Base-by-base conservation (phyloP, 1,140 invertebrate species). In the Aphaenogaster ashmeadi region DNA sequence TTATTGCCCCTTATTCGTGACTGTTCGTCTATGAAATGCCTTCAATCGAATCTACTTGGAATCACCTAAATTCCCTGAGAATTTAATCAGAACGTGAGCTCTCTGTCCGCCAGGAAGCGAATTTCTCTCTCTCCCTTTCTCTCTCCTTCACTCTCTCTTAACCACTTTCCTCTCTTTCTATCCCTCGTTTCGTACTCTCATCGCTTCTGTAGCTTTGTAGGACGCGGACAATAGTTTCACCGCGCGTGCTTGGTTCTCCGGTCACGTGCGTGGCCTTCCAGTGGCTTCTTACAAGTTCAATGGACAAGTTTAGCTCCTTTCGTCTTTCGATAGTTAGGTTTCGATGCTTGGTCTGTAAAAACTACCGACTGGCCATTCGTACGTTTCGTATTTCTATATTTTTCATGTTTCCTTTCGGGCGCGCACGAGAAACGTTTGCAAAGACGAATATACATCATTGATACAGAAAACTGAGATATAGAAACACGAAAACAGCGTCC, bases 41-140 rank as follows among this genome's bases (percentile, higher is more conserved):
- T 93, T 93, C 87, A 93, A 93, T 93, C 90, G 90, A 93, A 93
- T 93, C 91, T 92, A 92, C 87, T 91, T 90, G 89, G 86, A 93
- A 93, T 93, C 90, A 93, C 91, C 92, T 91, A 91, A 92, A 91
- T 93, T 93, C 90, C 90, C 72, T 62, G 92, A 89, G 92, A 93
- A 93, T 93, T 93, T 93, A 93, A 93, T 93, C 92, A 93, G 90
- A 91, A 89, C 90, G 89, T 89, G 91, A 91, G 91, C 88, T 91
- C 72, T 90, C 85, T 84, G 84, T 89, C 78, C 83, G 79, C 71
- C 69, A 54, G 69, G 58, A 41, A 50, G 36, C 69, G 36, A 54
- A 38, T 58, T 47, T 62, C 50, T 62, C 60, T 54, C 44, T 72
- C 27, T 6, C 27, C 15, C 13, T 56, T 18, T 36, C 41, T 72